These are phyloP conservation scores for Diacarnus erythraeanus DNA, from an alignment of 37 sponge, comb jelly and placozoan species.

Conservation along the genomic window DNA sequence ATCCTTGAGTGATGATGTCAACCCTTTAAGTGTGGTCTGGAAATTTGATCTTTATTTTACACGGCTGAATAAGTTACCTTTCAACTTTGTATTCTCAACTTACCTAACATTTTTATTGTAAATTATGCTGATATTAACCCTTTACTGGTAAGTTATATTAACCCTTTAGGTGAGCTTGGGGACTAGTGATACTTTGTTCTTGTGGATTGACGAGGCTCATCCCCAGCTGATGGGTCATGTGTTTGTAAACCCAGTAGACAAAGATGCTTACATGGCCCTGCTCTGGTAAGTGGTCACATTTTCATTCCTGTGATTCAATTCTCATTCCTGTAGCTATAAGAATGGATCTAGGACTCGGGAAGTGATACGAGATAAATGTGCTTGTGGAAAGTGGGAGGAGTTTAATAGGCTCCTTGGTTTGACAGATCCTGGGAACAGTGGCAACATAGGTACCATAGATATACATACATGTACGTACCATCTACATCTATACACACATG, in stretches of 20 bases:
- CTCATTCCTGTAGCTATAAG: conserved; percentile 74
- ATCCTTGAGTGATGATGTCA: too few species aligned
- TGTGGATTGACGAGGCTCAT: conserved; percentile 78
- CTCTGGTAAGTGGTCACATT: conserved; percentile 64
- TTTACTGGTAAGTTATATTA: too few species aligned
- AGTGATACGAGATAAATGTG: conserved; percentile 58
- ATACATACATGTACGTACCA: too few species aligned
- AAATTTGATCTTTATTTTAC: too few species aligned
- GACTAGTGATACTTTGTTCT: conserved; percentile 92
- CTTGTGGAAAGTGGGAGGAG: conserved; percentile 67
- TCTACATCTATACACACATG: too few species aligned
- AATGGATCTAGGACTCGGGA: conserved; percentile 85
- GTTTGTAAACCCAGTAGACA: conserved; percentile 90
- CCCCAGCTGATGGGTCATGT: conserved; percentile 93
- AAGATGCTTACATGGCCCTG: conserved; percentile 80
- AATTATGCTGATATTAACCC: too few species aligned
- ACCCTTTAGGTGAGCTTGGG: conserved; percentile 74
- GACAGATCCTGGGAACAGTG: conserved; percentile 83
- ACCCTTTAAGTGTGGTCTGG: too few species aligned
- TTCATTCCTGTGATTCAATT: not conserved
- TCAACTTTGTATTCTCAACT: too few species aligned
- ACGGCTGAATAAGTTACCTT: too few species aligned
- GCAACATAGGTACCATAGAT: conserved; percentile 74
- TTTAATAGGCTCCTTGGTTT: conserved; percentile 63
- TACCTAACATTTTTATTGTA: too few species aligned